phyloP scores from a whole-genome alignment of 2,113 vertebrate genomes.

The Morone saxatilis region DNA sequence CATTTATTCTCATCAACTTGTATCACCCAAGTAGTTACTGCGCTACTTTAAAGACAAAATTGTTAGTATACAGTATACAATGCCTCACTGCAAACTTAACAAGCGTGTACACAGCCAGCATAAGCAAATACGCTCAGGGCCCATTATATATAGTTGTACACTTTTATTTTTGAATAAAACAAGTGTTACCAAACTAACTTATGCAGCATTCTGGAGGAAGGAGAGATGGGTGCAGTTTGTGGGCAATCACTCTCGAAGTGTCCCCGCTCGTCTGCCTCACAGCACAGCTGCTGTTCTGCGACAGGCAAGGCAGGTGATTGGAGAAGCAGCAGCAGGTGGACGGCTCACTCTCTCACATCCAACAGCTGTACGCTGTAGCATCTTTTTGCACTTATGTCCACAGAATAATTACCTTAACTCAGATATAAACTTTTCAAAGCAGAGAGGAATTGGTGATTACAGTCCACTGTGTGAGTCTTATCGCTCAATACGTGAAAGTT shows the following conservation, averaged over 20 bases:
- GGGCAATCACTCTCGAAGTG: conserved; percentile 32
- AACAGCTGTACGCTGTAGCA: conserved; percentile 38
- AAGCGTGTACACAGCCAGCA: neutral
- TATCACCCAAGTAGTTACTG: neutral
- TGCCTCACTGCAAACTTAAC: neutral
- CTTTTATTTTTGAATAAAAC: conserved; percentile 37
- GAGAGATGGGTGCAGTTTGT: conserved; percentile 22
- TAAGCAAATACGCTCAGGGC: conserved; percentile 12
- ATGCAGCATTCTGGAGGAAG: conserved; percentile 10
- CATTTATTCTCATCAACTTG: neutral
- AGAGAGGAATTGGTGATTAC: conserved; percentile 1
- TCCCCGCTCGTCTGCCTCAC: conserved; percentile 40
- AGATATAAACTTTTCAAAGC: conserved; percentile 27
- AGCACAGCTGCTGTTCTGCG: conserved; percentile 54
- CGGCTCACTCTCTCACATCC: conserved; percentile 42
- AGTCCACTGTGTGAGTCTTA: neutral
- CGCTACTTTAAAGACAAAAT: neutral
- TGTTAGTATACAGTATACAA: conserved; percentile 4
- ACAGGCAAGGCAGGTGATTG: conserved; percentile 49
- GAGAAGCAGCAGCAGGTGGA: conserved; percentile 54
- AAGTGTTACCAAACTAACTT: conserved; percentile 42
- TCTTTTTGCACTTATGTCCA: conserved; percentile 17
- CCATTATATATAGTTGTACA: neutral
- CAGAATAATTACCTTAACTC: conserved; percentile 45
- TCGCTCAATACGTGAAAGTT: neutral